Conservation (phyloP, 2,113 vertebrate genomes). For the Scatophagus argus region DNA sequence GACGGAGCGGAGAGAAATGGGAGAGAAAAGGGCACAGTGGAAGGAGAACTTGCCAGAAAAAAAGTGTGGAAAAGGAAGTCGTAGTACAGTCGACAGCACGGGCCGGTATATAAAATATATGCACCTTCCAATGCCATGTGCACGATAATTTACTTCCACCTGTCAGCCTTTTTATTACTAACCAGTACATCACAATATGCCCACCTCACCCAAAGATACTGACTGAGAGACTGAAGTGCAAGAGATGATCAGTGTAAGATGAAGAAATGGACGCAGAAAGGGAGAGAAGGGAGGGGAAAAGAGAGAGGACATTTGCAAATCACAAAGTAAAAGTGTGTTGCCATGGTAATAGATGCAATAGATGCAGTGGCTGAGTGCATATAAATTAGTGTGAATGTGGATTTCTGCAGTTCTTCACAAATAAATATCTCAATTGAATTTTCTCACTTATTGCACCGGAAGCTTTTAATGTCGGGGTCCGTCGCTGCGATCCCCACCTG, state of each 20-base stretch:
- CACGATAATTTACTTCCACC: conserved; percentile 37
- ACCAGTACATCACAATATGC: conserved; percentile 3
- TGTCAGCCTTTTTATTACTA: conserved; percentile 56
- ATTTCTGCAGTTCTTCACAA: conserved; percentile 37
- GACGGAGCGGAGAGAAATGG: conserved; percentile 6
- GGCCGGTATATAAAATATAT: conserved; percentile 31
- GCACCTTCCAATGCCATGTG: conserved; percentile 14
- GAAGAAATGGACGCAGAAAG: conserved; percentile 43
- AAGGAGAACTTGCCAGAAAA: conserved; percentile 27
- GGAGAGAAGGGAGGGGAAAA: conserved; percentile 5
- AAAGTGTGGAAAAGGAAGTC: conserved; percentile 7
- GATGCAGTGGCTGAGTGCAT: conserved; percentile 58
- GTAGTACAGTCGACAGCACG: neutral
- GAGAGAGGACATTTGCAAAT: conserved; percentile 56
- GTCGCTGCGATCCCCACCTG: conserved; percentile 39
- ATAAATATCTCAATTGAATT: conserved; percentile 51
- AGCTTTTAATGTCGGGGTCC: conserved; percentile 45
- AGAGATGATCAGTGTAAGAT: conserved; percentile 40
- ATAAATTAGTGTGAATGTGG: conserved; percentile 49
- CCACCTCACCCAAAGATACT: conserved; percentile 16
- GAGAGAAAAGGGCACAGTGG: conserved; percentile 4
- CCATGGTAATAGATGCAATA: conserved; percentile 74
- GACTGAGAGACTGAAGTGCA: conserved; percentile 7
- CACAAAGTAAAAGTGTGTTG: conserved; percentile 55
- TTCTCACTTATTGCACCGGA: conserved; percentile 27